phyloP scores from a whole-genome alignment of 2,888 invertebrate species.

The Lasiommata megera region DNA sequence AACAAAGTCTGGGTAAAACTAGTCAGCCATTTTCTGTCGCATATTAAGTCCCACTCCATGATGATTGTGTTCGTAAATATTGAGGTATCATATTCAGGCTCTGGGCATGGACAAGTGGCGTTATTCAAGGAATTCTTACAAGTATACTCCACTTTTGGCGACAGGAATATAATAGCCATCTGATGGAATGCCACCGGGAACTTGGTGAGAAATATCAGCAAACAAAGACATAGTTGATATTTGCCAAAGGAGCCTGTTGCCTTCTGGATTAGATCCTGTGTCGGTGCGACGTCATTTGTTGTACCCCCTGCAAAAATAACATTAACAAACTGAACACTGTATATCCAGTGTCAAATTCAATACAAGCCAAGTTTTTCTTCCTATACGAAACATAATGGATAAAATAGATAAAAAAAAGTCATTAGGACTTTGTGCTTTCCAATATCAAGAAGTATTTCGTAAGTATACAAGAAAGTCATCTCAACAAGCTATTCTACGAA shows the following conservation, averaged over 20 bases:
- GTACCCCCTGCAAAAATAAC: slow-evolving; percentile 5
- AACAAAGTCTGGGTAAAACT: slow-evolving; percentile 88
- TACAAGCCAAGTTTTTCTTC: too few species aligned
- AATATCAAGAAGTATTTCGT: too few species aligned
- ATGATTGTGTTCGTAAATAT: slow-evolving; percentile 86
- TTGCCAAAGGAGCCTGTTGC: slow-evolving; percentile 75
- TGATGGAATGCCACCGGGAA: slow-evolving; percentile 76
- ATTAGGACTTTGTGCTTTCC: too few species aligned
- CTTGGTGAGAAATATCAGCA: slow-evolving; percentile 64
- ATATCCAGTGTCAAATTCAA: too few species aligned
- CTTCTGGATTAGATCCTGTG: slow-evolving; percentile 58
- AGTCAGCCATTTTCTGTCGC: slow-evolving; percentile 82
- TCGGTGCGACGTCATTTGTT: slow-evolving; percentile 20
- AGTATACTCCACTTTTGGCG: slow-evolving; percentile 61
- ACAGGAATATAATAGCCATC: slow-evolving; percentile 75
- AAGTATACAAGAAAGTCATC: too few species aligned
- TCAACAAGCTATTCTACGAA: too few species aligned
- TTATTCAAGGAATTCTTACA: slow-evolving; percentile 45
- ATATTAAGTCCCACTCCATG: slow-evolving; percentile 89
- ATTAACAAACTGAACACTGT: background rate
- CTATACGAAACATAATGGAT: too few species aligned
- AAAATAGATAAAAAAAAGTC: too few species aligned
- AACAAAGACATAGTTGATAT: slow-evolving; percentile 70
- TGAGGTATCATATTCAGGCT: slow-evolving; percentile 83
- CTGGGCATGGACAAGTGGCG: slow-evolving; percentile 78